Base-by-base conservation (phyloP, 2,888 invertebrate species). In the Rhimphoctona megacephalus region DNA sequence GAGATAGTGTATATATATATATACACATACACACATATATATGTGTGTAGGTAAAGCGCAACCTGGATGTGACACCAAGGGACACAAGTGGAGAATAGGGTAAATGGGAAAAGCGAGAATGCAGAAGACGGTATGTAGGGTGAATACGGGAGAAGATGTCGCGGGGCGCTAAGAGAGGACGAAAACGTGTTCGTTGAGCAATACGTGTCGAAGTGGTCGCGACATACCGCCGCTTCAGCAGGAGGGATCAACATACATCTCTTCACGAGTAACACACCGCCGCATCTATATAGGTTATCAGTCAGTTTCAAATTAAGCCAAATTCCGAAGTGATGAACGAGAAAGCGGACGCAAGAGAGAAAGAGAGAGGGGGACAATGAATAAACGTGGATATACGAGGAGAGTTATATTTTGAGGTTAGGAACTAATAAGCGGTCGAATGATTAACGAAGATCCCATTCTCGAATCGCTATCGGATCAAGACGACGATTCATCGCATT, bases 121-220 rank as follows among this genome's bases (percentile, higher is more conserved):
- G 66, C 66, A 39, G 49, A 57, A 78, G 70, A 36, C 9, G 25
- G 39, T 52, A 64, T 77, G 43, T 30, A 36, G 73, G 8, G 30
- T 66, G 36, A 22, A 39, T 11, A 54, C 54, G 25, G 11, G 39
- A 3, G 73, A 61, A 36, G 66, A 78, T 25, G 67, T 72, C 33
- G 70, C 25, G 72, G n/a, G 36, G n/a, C 49, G 52, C 52, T 57
- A 57, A 57, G 79, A 79, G 69, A 69, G 33, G 61, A 64, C 49
- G 52, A 70, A 57, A 80, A 73, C 76, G 76, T 70, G 80, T 76
- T 54, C 76, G 74, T 52, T 66, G 52, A 39, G 67, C 76, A 80
- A 81, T 83, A 83, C 77, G 83, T 83, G 83, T 86, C 82, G 79
- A 85, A 82, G 82, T 74, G 85, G 82, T 85, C 78, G 79, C 69